Base-by-base conservation (phyloP, 2,113 vertebrate genomes). In the Pygoscelis adeliae region DNA sequence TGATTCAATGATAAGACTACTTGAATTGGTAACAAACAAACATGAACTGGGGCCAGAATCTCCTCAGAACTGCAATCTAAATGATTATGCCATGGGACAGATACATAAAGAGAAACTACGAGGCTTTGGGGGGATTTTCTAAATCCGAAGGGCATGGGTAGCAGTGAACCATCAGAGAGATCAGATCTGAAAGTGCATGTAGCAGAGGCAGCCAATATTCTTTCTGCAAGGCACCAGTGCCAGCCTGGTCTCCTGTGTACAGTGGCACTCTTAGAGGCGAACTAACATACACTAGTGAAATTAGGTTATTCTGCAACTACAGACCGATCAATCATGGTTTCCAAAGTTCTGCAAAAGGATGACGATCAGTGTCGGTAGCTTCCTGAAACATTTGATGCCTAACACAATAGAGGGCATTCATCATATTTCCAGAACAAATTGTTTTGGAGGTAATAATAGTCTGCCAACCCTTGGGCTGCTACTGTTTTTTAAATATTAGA, bases 261-360 rank as follows among this genome's bases (percentile, higher is more conserved):
- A 49, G 18, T 8, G 7, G 2, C 23, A 50, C 6, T 71, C 29
- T 36, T 42, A 67, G 29, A 50, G 10, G 15, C 67, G 11, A 63
- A 63, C 9, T 42, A 47, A n/a, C 9, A 34, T 40, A 36, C 2
- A 6, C 1, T 30, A 65, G 5, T 44, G 62, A 79, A 76, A 87
- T 59, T 22, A 71, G 1, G 4, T 63, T 85, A 46, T 81, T 95
- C 32, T 84, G 55, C 11, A 59, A 20, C 12, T 79, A 40, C 49
- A 10, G 47, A 34, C 7, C 0, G 0, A 79, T 22, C n/a, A 56
- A 9, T 38, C 9, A 23, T 3, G 13, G 9, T 6, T 82, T 87
- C 72, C 34, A 77, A 73, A 70, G 19, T 49, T 87, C 56, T 85
- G 5, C 8, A 82, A 82, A 94, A 70, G 11, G 5, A 13, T 50